Base-by-base conservation (phyloP, 2,113 vertebrate species). In the Hiodon alosoides region DNA sequence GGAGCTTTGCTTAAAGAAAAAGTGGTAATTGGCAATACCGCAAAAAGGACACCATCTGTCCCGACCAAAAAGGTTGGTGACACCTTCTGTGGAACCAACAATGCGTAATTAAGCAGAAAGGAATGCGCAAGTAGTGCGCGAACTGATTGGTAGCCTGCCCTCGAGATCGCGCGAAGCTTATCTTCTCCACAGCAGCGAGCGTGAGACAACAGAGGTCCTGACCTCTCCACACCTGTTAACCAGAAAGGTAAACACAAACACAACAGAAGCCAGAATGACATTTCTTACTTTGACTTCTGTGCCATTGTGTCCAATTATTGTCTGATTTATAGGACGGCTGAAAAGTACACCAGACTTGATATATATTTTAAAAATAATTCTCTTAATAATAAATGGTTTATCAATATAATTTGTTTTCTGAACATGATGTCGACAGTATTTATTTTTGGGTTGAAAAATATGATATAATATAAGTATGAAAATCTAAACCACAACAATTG, bases 71-170 rank as follows among this genome's bases (percentile, higher is more conserved):
- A 94, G 94, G 94, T 95, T 95, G 92, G 90, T 94, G 94, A 96
- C 94, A 96, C 94, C 95, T 96, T 95, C 93, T 94, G 94, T 94
- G 95, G 95, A 94, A 96, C 94, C 93, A 94, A 97, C 95, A 94
- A 93, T 93, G 93, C 94, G 93, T 95, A 95, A 96, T 95, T 94
- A 96, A 98, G 94, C 93, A 92, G 94, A 94, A 93, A 94, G 94
- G 93, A 96, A 95, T 94, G 93, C 92, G 71, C n/a, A 14, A 90
- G 89, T 87, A 85, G 88, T 85, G 87, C 90, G 90, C 87, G 86
- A 90, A 91, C 86, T 90, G 93, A 94, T 87, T 93, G 93, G 92
- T 88, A 87, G 87, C 88, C 86, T 80, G 72, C 54, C 87, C 87
- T 88, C 85, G 83, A 6, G 16, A 59, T 59, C 7, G 13, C 11